Evolutionary conservation across 1,140 invertebrate genomes (phyloP).

Genomic region (Pissodes strobi): DNA sequence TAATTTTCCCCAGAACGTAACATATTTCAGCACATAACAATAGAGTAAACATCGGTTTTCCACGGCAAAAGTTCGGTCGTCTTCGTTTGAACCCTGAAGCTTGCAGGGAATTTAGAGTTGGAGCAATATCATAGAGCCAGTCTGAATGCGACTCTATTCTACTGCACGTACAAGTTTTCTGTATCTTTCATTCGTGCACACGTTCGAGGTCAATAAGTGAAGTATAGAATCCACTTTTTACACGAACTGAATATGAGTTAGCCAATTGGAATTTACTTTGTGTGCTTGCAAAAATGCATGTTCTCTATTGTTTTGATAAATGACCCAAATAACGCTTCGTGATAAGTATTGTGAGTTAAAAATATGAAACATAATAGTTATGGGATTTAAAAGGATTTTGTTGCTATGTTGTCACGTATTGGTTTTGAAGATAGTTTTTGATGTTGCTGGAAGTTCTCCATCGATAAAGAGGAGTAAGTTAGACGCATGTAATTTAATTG

Average conservation of each 20-base stretch:
- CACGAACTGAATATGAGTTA: no score
- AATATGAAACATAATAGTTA: conserved; percentile 14
- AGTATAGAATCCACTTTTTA: no score
- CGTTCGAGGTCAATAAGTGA: conserved; percentile 3
- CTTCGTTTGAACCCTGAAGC: conserved; percentile 19
- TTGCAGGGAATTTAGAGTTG: conserved; percentile 20
- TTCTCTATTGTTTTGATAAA: no score
- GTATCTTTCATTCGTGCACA: conserved; percentile 7
- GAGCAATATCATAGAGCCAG: conserved; percentile 15
- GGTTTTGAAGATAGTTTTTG: conserved; percentile 3
- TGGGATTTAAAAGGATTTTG: conserved; percentile 26
- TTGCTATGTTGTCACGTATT: conserved; percentile 19
- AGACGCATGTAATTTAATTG: no score
- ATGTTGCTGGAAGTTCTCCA: conserved; percentile 4
- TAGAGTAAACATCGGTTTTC: not conserved
- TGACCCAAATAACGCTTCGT: no score
- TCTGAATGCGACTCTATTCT: conserved; percentile 14
- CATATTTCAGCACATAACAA: not conserved
- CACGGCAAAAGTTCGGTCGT: not conserved
- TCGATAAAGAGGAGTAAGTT: conserved; percentile 11
- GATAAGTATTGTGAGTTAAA: conserved; percentile 3
- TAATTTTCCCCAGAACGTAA: not conserved
- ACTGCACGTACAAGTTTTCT: conserved; percentile 5
- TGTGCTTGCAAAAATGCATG: no score
- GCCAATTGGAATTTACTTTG: no score